Base-by-base conservation (phyloP, 2,888 invertebrate species). In the Ophioninae sp. region DNA sequence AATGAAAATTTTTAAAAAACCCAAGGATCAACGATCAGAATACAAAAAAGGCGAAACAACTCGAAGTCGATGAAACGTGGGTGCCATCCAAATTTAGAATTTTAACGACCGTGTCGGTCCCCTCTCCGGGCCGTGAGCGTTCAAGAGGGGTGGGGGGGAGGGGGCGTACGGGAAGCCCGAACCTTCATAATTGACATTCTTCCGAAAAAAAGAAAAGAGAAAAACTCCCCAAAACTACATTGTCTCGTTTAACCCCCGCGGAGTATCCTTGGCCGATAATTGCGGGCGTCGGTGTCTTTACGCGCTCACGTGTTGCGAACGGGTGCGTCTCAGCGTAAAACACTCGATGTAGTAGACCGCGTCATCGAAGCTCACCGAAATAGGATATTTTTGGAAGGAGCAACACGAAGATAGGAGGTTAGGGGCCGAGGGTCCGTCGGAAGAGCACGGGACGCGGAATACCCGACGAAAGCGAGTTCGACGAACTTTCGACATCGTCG, bases 61-160 rank as follows among this genome's bases (percentile, higher is more conserved):
- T 41, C 41, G 41, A 41, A 8, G 41, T 41, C 41, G 41, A 59
- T 39, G 20, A 83, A 68, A 77, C 83, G 77, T 80, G 80, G 80
- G 80, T 77, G 73, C 68, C 64, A 59, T 77, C 80, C 83, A 83
- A 80, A 83, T 83, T 78, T 83, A 80, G 83, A 80, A 69, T 68
- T 83, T 77, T 77, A 83, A 83, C 80, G 56, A 74, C 72, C 68
- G n/a, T n/a, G 13, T 50, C 39, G 21, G 39, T 2, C 56, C 76
- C 57, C 8, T 74, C 80, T 73, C 77, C 80, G 73, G 41, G 13
- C 39, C 44, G 21, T 73, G 44, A 72, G 20, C 8, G 21, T 5
- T 17, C 44, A 21, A 23, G 44, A 44, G n/a, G n/a, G n/a, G n/a
- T n/a, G n/a, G n/a, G n/a, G n/a, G 17, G 30, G n/a, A 39, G 59